Percentiles rank a stretch among this genome's conserved stretches.
Conservation (phyloP, 2,888 invertebrate species). For the Lasioglossum vierecki region DNA sequence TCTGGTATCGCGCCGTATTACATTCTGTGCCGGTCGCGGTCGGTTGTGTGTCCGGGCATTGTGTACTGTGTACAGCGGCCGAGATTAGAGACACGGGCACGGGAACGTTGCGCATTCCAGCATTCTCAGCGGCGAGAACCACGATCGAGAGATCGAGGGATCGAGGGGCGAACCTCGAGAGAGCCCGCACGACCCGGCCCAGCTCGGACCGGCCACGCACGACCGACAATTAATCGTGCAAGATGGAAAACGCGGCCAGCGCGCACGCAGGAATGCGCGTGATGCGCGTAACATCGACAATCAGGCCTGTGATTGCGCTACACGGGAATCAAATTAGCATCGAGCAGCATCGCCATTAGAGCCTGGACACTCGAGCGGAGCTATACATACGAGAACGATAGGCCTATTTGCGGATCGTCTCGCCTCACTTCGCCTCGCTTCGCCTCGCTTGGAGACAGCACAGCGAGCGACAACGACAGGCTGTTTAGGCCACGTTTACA, state of each 20-base stretch:
- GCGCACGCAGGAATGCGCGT: conserved; percentile 66
- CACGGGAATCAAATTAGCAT: conserved; percentile 79
- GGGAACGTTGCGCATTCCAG: conserved; percentile 50
- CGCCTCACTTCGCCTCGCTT: background rate
- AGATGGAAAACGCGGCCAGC: conserved; percentile 65
- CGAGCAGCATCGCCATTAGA: conserved; percentile 65
- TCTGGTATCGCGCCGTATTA: conserved; percentile 48
- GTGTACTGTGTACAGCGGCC: conserved; percentile 10
- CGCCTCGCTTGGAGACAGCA: conserved; percentile 4
- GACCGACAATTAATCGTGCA: conserved; percentile 67
- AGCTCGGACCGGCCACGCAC: conserved; percentile 24
- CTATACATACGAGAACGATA: conserved; percentile 54
- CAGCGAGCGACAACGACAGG: background rate
- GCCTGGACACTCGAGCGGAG: conserved; percentile 24
- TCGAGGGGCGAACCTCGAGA: conserved; percentile 11
- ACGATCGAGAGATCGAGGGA: conserved; percentile 19
- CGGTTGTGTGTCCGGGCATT: conserved; percentile 29
- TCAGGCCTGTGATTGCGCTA: conserved; percentile 69
- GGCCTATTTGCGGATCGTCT: conserved; percentile 57
- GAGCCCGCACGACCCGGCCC: background rate
- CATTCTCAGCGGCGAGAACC: conserved; percentile 16
- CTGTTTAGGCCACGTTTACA: conserved; percentile 50
- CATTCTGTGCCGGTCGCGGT: conserved; percentile 13
- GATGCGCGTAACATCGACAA: conserved; percentile 71
- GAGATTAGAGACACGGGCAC: conserved; percentile 40